Base-by-base conservation (phyloP, 2,113 vertebrate species). In the Symphodus melops region DNA sequence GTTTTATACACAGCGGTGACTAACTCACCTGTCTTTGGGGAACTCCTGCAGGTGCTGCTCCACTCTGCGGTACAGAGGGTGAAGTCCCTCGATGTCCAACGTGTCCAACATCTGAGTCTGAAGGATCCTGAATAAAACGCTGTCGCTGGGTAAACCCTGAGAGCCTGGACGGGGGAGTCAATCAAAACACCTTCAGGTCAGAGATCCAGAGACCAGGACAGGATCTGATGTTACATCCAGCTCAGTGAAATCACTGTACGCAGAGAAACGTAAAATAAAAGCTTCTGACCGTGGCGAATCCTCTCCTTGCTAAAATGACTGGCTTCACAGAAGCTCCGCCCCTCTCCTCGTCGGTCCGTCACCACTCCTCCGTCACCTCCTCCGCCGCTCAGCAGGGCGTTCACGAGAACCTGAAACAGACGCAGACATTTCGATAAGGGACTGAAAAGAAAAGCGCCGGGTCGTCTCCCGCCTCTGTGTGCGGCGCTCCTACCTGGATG, bases 61-160 rank as follows among this genome's bases (percentile, higher is more conserved):
- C 42, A 99, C 93, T 67, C 96, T 92, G 33, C 91, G 95, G 88
- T 97, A 99, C 82, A 99, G 89, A 36, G 97, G 98, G 75, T 96
- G 95, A 76, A 99, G 91, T 44, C 98, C 98, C 86, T 99, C 97
- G 6, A 99, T 97, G 89, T 99, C 97, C 91, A 98, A 88, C 81
- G 92, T 95, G 92, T 99, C 98, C 81, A 99, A 90, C 97, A 97
- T 97, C 95, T 99, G 98, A 75, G 95, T 95, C 88, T 97, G 96
- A 63, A 98, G 96, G 59, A 96, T 96, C 94, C 95, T 95, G 86
- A 94, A 96, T 76, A 99, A 92, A 64, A 99, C 95, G 59, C 96
- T 97, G 92, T 94, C 96, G 89, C 91, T 95, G 52, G 97, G 97
- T 81, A 99, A 92, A 84, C 95, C 94, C 48, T 93, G 95, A 83